Conservation (phyloP, 2,888 invertebrate species). For the Byasa hedistus region DNA sequence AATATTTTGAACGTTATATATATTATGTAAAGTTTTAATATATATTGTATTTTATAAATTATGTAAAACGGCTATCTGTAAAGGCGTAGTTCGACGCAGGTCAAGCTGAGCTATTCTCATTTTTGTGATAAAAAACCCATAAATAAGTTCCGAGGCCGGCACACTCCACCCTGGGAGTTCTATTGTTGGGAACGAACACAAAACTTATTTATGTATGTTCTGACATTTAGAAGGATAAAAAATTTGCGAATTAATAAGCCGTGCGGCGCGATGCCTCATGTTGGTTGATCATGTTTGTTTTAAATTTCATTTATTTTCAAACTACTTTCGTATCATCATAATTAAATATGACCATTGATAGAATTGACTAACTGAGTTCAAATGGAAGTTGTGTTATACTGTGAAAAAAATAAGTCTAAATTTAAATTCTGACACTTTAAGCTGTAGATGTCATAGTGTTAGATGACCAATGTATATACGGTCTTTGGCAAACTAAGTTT, state of each 20-base stretch:
- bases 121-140: neutral
- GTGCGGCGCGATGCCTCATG: constrained; percentile 26
- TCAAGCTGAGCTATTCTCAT: neutral
- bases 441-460: too few relatives aligned
- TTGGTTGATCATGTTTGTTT: constrained; percentile 22
- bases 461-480: too few relatives aligned
- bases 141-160: constrained; percentile 7
- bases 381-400: too few relatives aligned
- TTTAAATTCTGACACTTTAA: too few relatives aligned
- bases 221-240: constrained; percentile 17
- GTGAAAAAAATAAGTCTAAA: too few relatives aligned
- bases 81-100: neutral
- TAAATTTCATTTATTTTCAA: constrained; percentile 7
- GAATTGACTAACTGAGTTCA: too few relatives aligned
- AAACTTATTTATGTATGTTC: constrained; percentile 15
- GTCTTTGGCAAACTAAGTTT: too few relatives aligned
- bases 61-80: neutral
- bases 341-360: neutral
- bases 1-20: too few relatives aligned
- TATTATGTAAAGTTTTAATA: too few relatives aligned
- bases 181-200: constrained; percentile 10
- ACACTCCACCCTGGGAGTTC: constrained; percentile 15
- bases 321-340: neutral
- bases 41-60: too few relatives aligned
- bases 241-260: constrained; percentile 18